phyloP scores from a whole-genome alignment of 1,140 invertebrate species.

The Trinorchestia longiramus region DNA sequence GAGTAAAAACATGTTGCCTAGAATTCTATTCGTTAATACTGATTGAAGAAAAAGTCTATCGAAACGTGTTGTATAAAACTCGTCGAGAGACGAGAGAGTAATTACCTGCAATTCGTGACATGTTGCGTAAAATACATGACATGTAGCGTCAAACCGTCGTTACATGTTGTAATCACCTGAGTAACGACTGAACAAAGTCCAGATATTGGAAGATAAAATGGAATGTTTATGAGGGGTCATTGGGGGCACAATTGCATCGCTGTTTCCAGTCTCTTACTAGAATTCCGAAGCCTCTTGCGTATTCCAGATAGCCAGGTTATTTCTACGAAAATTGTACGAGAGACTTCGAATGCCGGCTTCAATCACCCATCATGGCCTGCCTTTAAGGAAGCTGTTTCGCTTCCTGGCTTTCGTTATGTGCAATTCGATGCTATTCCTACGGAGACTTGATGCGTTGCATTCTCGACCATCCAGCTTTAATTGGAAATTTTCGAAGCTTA shows the following conservation, averaged over 20 bases:
- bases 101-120: not conserved
- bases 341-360: not conserved
- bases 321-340: not conserved
- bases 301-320: not conserved
- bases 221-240: not conserved
- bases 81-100: not conserved
- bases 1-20: no score
- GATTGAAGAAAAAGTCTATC: not conserved
- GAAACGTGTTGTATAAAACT: not conserved
- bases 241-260: not conserved
- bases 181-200: not conserved
- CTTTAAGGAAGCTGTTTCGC: not conserved
- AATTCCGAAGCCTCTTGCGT: not conserved
- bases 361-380: not conserved
- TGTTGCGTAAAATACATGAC: not conserved
- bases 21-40: no score
- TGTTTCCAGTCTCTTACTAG: constrained; percentile 4
- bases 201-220: not conserved
- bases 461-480: not conserved
- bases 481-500: not conserved
- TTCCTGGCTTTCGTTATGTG: not conserved
- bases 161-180: no score
- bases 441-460: not conserved
- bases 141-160: not conserved
- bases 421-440: not conserved